These are phyloP conservation scores for Adelosebastes latens DNA, from an alignment of 2,797 vertebrate species.

Conservation along the genomic window DNA sequence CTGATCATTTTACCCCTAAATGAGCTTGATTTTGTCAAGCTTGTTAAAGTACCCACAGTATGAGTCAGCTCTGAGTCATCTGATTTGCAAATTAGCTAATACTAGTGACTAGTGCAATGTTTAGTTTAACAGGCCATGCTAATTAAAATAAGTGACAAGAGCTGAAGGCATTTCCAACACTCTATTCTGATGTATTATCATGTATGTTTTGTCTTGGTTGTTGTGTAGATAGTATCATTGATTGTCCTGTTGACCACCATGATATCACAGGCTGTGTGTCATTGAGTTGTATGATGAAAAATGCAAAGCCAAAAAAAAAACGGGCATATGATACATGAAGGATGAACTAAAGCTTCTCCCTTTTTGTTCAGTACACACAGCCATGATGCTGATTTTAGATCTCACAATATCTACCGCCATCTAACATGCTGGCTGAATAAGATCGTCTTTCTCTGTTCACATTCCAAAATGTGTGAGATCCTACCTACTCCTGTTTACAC, in stretches of 20 bases:
- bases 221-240: background rate
- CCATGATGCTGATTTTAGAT: background rate
- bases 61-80: background rate
- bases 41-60: background rate
- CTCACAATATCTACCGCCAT: background rate
- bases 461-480: slow-evolving; percentile 11
- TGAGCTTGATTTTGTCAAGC: background rate
- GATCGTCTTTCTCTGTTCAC: background rate
- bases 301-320: background rate
- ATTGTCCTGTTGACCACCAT: background rate
- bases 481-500: slow-evolving; percentile 35
- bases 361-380: background rate
- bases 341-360: background rate
- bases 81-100: background rate
- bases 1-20: background rate
- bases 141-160: background rate
- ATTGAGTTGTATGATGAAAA: background rate
- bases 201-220: background rate
- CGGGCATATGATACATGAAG: background rate
- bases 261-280: background rate
- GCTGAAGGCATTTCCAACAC: background rate
- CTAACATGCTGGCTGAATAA: slow-evolving; percentile 1
- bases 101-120: background rate
- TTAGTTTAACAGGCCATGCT: background rate
- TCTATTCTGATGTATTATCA: background rate